Percentiles rank a stretch among this genome's conserved stretches.
Evolutionary conservation across 2,797 vertebrate genomes (phyloP).

Genomic region (Alauda arvensis): DNA sequence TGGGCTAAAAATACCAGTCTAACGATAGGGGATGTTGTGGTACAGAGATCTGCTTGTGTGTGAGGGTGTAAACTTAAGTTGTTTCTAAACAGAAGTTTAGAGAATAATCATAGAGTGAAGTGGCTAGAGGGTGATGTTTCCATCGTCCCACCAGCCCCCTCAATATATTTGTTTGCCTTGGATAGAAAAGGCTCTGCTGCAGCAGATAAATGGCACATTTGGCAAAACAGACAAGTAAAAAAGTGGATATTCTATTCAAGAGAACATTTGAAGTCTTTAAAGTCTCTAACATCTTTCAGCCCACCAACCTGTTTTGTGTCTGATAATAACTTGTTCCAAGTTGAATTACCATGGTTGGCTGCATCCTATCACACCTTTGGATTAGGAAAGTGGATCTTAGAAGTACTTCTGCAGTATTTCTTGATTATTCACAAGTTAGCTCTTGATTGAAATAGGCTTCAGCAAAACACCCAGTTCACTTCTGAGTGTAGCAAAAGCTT

Average conservation of each 20-base stretch:
- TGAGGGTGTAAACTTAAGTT: background rate
- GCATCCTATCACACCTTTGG: conserved; percentile 73
- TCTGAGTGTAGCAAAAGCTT: conserved; percentile 50
- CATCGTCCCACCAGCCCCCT: background rate
- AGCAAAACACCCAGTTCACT: conserved; percentile 52
- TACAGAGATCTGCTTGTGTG: background rate
- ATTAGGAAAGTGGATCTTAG: conserved; percentile 70
- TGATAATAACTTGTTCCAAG: conserved; percentile 73
- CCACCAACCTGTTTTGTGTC: conserved; percentile 57
- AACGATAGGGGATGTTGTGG: background rate
- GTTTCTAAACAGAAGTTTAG: background rate
- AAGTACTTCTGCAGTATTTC: conserved; percentile 70
- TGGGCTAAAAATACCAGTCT: background rate
- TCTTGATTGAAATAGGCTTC: conserved; percentile 69
- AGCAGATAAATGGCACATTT: background rate
- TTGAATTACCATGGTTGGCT: conserved; percentile 73
- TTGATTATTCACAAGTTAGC: conserved; percentile 74
- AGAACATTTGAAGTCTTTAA: conserved; percentile 59
- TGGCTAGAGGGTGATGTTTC: background rate
- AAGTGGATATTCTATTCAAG: conserved; percentile 16
- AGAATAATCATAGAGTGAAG: background rate
- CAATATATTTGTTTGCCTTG: background rate
- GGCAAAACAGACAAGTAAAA: conserved; percentile 28
- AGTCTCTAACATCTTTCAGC: conserved; percentile 50
- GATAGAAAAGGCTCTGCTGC: background rate